A percentile compares a stretch with the other conserved stretches of the same genome.
Conservation (phyloP, 2,113 vertebrate species). For the Periophthalmus modestus region DNA sequence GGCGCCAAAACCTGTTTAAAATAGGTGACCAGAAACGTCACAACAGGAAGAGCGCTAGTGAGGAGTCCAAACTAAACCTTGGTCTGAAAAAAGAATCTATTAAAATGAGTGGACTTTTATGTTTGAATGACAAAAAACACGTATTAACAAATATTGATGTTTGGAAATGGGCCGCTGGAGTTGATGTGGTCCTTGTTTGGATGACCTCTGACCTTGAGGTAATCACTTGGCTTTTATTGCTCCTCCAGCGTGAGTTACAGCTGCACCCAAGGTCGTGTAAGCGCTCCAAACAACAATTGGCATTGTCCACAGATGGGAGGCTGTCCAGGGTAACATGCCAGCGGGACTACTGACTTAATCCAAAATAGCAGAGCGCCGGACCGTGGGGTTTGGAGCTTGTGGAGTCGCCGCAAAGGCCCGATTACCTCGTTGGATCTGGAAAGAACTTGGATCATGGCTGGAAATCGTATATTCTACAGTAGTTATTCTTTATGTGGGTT, state of each 20-base stretch:
- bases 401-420: conserved; percentile 30
- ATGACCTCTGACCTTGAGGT: neutral
- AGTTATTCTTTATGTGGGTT: no score
- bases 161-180: neutral
- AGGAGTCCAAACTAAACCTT: no score
- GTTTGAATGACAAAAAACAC: no score
- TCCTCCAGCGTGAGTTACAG: conserved; percentile 7
- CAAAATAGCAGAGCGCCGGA: conserved; percentile 73
- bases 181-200: neutral
- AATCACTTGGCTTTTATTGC: neutral
- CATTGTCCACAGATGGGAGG: conserved; percentile 56
- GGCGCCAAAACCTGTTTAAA: no score
- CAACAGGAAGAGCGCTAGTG: no score
- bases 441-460: conserved; percentile 14
- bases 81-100: no score
- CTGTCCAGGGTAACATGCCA: conserved; percentile 63
- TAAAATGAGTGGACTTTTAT: no score
- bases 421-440: conserved; percentile 52
- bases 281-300: conserved; percentile 61
- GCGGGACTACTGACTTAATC: conserved; percentile 50
- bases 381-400: conserved; percentile 47
- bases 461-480: neutral
- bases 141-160: no score
- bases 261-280: conserved; percentile 70
- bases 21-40: no score